Evolutionary conservation across 2,113 vertebrate species (phyloP).

Genomic region (Rhinoderma darwinii): DNA sequence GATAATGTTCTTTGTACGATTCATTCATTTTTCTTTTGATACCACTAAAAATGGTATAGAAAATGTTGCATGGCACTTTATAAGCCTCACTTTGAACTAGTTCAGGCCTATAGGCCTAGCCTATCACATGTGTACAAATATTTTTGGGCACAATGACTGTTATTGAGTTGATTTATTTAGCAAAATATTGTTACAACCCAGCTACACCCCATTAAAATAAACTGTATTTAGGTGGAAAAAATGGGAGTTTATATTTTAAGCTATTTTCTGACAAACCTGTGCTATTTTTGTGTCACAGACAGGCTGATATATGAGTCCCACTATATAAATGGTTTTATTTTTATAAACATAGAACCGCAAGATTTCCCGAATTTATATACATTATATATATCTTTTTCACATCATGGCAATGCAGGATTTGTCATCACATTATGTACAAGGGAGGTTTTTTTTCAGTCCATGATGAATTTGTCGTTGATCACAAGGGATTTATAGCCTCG

Average conservation of each 20-base stretch:
- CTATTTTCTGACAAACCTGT: too few species aligned
- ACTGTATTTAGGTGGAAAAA: too few species aligned
- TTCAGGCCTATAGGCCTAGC: too few species aligned
- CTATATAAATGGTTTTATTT: neutral
- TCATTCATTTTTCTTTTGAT: neutral
- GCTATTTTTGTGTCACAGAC: neutral
- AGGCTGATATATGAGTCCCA: neutral
- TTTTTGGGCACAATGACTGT: too few species aligned
- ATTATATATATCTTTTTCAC: neutral
- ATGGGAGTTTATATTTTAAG: too few species aligned
- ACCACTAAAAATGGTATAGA: neutral
- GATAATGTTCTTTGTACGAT: neutral
- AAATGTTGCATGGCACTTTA: too few species aligned
- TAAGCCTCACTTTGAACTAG: too few species aligned
- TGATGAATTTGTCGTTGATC: neutral
- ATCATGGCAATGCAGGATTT: neutral
- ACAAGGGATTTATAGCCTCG: neutral
- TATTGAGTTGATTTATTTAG: neutral
- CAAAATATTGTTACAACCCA: too few species aligned
- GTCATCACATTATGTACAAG: neutral
- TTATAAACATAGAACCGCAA: neutral
- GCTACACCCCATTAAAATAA: too few species aligned
- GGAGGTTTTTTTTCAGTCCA: neutral
- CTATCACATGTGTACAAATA: too few species aligned
- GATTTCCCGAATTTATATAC: neutral